Base-by-base conservation (phyloP, 2,113 vertebrate species). In the Mastomys natalensis region DNA sequence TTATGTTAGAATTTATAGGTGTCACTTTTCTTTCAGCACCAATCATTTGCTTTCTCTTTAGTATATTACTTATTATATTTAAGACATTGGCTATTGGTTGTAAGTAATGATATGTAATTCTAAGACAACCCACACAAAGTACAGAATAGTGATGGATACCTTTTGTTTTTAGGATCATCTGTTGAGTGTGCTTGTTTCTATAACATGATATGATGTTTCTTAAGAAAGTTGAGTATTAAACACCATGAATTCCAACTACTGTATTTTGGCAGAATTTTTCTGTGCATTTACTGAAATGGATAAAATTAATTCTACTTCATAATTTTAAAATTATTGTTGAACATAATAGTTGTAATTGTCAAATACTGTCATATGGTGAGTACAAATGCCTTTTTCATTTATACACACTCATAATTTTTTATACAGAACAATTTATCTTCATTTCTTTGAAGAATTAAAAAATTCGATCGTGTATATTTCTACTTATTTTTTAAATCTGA, bases 81-180 rank as follows among this genome's bases (percentile, higher is more conserved):
- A 78, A 26, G 11, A 21, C 43, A 4, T 15, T 88, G 37, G 0
- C 21, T 76, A 2, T n/a, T 37, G 45, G 53, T 34, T 6, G 80
- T 48, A 26, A 68, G 12, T 53, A 0, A 0, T 17, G 31, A 37
- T 58, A 53, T 0, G 22, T 1, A 34, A 12, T 21, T 24, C 7
- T 66, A 21, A 55, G 3, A 1, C 15, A 55, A 37, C 15, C 70
- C 58, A 34, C 5, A 76, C 45, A n/a, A 68, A 37, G 6, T 17
- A 70, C 19, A 62, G 5, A 58, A 51, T 66, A 10, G 7, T 60
- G 8, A 7, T n/a, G 24, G 21, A 16, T 64, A 3, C 3, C 0
- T 1, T 76, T 48, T 11, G 19, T 37, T 95, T 55, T 72, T 43
- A 73, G 15, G 34, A 6, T 10, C 3, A 8, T 48, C 5, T 37